These are phyloP conservation scores for Tanytarsus gracilentus DNA, from an alignment of 2,888 invertebrate genomes.

Conservation along the genomic window DNA sequence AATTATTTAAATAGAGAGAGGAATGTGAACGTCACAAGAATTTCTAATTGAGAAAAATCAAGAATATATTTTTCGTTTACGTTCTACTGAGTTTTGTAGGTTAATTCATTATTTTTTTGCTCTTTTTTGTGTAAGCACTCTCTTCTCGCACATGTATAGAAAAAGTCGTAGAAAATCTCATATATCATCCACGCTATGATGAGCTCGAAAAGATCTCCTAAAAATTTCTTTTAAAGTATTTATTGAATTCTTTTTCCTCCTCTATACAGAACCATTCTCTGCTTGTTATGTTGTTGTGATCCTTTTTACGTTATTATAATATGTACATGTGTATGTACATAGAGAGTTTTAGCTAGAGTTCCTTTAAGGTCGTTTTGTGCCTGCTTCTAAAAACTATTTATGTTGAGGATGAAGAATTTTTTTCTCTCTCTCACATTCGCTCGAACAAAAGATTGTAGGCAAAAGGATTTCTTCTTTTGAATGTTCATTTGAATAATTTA, in stretches of 20 bases:
- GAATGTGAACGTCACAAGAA: too few species aligned
- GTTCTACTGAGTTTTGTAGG: too few species aligned
- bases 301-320: slow-evolving; percentile 2
- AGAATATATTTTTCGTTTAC: too few species aligned
- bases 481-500: slow-evolving; percentile 28
- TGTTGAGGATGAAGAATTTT: slow-evolving; percentile 1
- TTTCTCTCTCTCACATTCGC: background rate
- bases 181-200: slow-evolving; percentile 31
- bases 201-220: slow-evolving; percentile 30
- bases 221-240: slow-evolving; percentile 3
- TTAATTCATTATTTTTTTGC: too few species aligned
- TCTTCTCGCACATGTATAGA: background rate
- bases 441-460: slow-evolving; percentile 14
- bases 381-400: background rate
- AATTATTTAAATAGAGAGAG: too few species aligned
- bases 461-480: slow-evolving; percentile 28
- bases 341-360: too few species aligned
- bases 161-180: slow-evolving; percentile 22
- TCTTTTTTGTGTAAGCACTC: too few species aligned
- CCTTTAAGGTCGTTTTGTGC: too few species aligned
- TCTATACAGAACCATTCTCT: background rate
- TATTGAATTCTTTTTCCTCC: background rate
- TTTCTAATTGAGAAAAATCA: too few species aligned
- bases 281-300: background rate
- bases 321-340: background rate